Evolutionary conservation across 37 sponge, comb jelly and placozoan species (phyloP), one percentile per base, ranked within the genome.

Genomic region (Hexactinellida sp.): DNA sequence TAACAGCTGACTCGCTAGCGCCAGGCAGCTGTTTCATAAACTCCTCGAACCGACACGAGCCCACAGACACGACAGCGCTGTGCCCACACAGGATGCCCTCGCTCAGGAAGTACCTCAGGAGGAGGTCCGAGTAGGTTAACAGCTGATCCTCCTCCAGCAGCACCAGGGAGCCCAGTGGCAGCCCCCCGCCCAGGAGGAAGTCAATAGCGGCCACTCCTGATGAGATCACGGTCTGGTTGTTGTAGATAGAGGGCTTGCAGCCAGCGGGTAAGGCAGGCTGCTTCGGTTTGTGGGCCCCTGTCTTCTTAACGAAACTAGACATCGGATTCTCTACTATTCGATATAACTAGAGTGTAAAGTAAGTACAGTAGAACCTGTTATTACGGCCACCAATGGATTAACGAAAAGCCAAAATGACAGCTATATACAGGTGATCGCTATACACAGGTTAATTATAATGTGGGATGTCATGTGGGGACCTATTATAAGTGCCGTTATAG

Each of bases 1-100:
- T 47, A n/a, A n/a, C n/a, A n/a, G n/a, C n/a, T n/a, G n/a, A n/a
- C 9, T 47, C 52, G 16, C 9, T 16, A 16, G 9, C 16, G 7
- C 84, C 84, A 10, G 84, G 84, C 38, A 83, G 30, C 24, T 83
- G 84, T 23, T n/a, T 63, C 5, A 94, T n/a, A 36, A 92, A 86
- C 5, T 89, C 87, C 36, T 37, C 84, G 0, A 88, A 71, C 1
- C 82, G 30, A 36, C 86, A 85, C 21, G 37, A 82, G 30, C 89
- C 89, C 82, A 85, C 87, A 36, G 89, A 85, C 32, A 95, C 86
- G 36, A 86, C 13, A 10, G 34, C 30, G 3, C 30, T 10, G 13
- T 95, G 96, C n/a, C 92, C 92, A 86, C 89, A 88, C 88, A 95
- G 88, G 13, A 93, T 86, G 36, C 96, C 96, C 82, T 95, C 96